Evolutionary conservation across 1,140 invertebrate species (phyloP).

Genomic region (Danaus plexippus): DNA sequence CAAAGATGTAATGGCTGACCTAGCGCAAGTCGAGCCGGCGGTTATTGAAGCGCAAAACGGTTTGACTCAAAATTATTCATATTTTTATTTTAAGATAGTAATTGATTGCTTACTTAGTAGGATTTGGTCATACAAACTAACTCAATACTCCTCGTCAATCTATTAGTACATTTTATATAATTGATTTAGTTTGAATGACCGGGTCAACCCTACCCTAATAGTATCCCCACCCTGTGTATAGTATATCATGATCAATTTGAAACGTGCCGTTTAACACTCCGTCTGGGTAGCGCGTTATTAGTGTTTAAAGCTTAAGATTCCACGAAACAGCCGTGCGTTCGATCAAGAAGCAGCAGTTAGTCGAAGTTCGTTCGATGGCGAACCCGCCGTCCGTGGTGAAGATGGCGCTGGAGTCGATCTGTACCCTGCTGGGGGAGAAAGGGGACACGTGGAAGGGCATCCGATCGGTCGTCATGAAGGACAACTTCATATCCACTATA

Average conservation of each 20-base stretch:
- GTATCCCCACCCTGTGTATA: too few relatives aligned
- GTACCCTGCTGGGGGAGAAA: constrained; percentile 91
- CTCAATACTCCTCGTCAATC: too few relatives aligned
- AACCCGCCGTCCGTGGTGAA: constrained; percentile 95
- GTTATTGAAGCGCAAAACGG: constrained; percentile 98
- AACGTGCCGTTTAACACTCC: too few relatives aligned
- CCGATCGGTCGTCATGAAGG: constrained; percentile 93
- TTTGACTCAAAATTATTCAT: constrained; percentile 63
- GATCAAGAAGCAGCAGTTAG: constrained; percentile 96
- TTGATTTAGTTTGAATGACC: too few relatives aligned
- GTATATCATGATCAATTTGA: too few relatives aligned
- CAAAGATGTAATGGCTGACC: constrained; percentile 93
- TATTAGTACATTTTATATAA: too few relatives aligned
- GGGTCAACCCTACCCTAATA: too few relatives aligned
- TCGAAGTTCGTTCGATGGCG: constrained; percentile 94
- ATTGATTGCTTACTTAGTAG: too few relatives aligned
- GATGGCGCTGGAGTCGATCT: constrained; percentile 95
- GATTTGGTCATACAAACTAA: too few relatives aligned
- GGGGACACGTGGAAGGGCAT: constrained; percentile 96
- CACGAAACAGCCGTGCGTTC: constrained; percentile 88
- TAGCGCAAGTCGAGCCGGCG: constrained; percentile 97
- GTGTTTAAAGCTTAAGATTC: constrained; percentile 35
- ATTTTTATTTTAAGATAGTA: too few relatives aligned
- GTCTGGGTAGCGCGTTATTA: too few relatives aligned
- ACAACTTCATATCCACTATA: constrained; percentile 98